phyloP scores from a whole-genome alignment of 2,888 invertebrate genomes.

The Xestoiulus laeticollis region DNA sequence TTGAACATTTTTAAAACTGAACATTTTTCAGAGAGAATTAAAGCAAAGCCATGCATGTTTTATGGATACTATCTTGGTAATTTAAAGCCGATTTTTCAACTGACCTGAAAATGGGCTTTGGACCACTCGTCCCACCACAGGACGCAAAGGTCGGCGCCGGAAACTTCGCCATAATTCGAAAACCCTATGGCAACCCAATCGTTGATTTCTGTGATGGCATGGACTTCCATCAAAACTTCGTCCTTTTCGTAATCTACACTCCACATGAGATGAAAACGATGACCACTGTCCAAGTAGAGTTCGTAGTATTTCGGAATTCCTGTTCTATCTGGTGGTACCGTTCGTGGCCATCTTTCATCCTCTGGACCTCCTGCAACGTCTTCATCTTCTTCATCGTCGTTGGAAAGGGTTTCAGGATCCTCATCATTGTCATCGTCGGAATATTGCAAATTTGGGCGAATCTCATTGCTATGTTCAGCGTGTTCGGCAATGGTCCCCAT shows the following conservation, averaged over 20 bases:
- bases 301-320: conserved; percentile 47
- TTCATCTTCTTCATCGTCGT: conserved; percentile 5
- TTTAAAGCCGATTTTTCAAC: no score
- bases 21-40: no score
- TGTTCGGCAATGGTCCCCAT: conserved; percentile 46
- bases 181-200: conserved; percentile 87
- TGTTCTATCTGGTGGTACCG: not conserved
- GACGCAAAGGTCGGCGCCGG: conserved; percentile 82
- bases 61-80: no score
- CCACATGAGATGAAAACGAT: conserved; percentile 59
- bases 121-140: conserved; percentile 78
- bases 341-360: not conserved
- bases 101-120: conserved; percentile 70
- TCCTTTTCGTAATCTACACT: conserved; percentile 59
- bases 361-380: not conserved
- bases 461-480: not conserved
- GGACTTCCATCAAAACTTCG: conserved; percentile 58
- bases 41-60: no score
- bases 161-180: conserved; percentile 79
- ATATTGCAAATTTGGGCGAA: not conserved
- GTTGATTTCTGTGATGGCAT: conserved; percentile 54
- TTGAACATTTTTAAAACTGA: no score
- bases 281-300: conserved; percentile 57
- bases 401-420: not conserved
- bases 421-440: not conserved